Percentiles rank a stretch among this genome's conserved stretches.
These are phyloP conservation scores for Cisticola juncidis DNA, from an alignment of 2,113 vertebrate genomes.

Conservation along the genomic window DNA sequence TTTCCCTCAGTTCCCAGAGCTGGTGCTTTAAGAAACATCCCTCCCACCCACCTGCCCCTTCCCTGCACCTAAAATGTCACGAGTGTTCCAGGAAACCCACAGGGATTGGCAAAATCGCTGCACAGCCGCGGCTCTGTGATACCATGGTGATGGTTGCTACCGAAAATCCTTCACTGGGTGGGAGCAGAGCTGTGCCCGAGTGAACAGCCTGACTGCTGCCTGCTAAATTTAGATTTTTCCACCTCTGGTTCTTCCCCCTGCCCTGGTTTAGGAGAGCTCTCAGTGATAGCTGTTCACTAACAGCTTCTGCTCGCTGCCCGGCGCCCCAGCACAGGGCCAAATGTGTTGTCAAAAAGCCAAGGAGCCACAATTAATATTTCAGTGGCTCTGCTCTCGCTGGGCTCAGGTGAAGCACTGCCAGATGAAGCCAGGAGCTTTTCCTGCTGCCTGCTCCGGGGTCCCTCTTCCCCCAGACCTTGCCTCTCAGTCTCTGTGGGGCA, in stretches of 20 bases:
- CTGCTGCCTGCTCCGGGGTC: not conserved
- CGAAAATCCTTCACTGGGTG: conserved; percentile 28
- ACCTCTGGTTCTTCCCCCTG: not conserved
- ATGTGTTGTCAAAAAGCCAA: not conserved
- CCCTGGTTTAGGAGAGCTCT: not conserved
- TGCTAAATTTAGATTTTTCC: conserved; percentile 33
- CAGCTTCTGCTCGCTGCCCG: not conserved
- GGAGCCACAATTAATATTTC: not conserved
- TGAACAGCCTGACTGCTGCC: not conserved
- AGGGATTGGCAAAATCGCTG: not conserved
- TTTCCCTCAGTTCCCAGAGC: not conserved
- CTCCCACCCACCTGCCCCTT: conserved; percentile 43
- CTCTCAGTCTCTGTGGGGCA: not conserved
- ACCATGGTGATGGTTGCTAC: conserved; percentile 68
- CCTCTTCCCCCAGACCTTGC: not conserved
- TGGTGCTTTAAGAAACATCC: conserved; percentile 6
- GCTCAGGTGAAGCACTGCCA: not conserved
- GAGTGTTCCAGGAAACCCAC: conserved; percentile 15
- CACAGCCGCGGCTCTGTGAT: conserved; percentile 1
- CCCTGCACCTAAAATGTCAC: conserved; percentile 33
- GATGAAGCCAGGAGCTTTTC: not conserved
- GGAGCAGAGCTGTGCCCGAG: not conserved
- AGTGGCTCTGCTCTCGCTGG: not conserved
- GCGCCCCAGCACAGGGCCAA: not conserved
- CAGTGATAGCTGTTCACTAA: not conserved